phyloP scores from a whole-genome alignment of 2,797 vertebrate genomes.

The Peromyscus attwateri region DNA sequence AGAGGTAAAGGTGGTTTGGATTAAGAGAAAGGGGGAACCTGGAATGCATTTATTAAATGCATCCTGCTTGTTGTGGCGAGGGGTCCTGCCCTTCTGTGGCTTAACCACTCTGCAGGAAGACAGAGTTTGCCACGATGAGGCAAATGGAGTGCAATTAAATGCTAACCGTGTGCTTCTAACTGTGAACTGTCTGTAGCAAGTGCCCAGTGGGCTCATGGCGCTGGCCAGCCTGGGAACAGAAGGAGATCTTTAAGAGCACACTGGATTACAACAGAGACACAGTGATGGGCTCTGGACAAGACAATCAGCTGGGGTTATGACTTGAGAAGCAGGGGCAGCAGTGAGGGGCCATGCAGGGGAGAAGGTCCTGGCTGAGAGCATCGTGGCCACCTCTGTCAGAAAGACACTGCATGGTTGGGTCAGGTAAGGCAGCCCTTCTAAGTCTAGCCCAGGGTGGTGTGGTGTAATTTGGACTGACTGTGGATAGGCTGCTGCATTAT shows the following conservation, averaged over 20 bases:
- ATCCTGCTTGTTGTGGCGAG: not conserved
- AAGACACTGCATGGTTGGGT: not conserved
- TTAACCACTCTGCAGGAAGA: not conserved
- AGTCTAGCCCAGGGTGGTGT: slow-evolving; percentile 47
- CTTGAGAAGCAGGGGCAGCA: not conserved
- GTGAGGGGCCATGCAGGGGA: accelerated
- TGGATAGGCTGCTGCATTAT: slow-evolving; percentile 70
- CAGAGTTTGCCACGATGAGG: slow-evolving; percentile 27
- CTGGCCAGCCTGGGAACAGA: not conserved
- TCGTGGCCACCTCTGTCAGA: not conserved
- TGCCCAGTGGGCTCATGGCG: not conserved
- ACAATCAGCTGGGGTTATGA: too few species aligned
- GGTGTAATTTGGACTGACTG: slow-evolving; percentile 68
- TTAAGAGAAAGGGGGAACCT: not conserved
- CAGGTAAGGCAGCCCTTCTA: slow-evolving; percentile 57
- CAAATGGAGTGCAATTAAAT: not conserved
- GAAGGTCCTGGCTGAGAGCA: not conserved
- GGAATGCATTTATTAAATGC: not conserved
- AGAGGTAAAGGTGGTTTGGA: not conserved
- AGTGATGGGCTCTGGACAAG: not conserved
- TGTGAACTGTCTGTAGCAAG: not conserved
- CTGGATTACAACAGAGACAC: not conserved
- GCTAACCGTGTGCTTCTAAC: not conserved
- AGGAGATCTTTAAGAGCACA: not conserved
- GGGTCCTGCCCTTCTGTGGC: not conserved